Percentiles rank a stretch among this genome's conserved stretches.
Evolutionary conservation across 1,140 invertebrate genomes (phyloP).

Genomic region (Delia radicum): DNA sequence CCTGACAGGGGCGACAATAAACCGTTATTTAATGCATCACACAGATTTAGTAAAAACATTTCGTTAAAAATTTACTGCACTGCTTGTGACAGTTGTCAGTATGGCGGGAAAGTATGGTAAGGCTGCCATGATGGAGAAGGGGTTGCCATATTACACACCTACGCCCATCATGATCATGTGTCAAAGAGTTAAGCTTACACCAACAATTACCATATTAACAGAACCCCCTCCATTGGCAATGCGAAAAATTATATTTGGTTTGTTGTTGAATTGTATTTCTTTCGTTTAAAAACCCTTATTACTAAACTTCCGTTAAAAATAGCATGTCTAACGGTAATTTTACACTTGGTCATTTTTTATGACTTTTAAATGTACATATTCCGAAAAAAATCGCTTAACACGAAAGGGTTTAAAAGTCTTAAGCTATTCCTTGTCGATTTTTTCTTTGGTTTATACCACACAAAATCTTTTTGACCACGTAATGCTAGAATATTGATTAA

Average conservation of each 20-base stretch:
- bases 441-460: background rate
- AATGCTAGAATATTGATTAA: conserved; percentile 14
- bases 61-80: background rate
- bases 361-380: background rate
- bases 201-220: conserved; percentile 20
- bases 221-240: background rate
- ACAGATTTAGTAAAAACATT: too few species aligned
- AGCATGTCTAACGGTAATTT: conserved; percentile 16
- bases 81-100: background rate
- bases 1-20: background rate
- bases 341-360: conserved; percentile 1
- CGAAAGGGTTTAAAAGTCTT: conserved; percentile 14
- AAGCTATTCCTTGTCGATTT: background rate
- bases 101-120: background rate
- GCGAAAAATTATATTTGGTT: background rate
- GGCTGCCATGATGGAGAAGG: too few species aligned
- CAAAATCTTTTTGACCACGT: background rate
- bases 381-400: background rate
- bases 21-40: conserved; percentile 7
- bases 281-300: background rate
- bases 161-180: conserved; percentile 13
- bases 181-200: conserved; percentile 23
- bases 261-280: background rate
- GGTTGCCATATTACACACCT: conserved; percentile 7
- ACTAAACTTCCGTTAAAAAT: background rate